Base-by-base conservation (phyloP, 2,797 vertebrate species). In the Balearica regulorum region DNA sequence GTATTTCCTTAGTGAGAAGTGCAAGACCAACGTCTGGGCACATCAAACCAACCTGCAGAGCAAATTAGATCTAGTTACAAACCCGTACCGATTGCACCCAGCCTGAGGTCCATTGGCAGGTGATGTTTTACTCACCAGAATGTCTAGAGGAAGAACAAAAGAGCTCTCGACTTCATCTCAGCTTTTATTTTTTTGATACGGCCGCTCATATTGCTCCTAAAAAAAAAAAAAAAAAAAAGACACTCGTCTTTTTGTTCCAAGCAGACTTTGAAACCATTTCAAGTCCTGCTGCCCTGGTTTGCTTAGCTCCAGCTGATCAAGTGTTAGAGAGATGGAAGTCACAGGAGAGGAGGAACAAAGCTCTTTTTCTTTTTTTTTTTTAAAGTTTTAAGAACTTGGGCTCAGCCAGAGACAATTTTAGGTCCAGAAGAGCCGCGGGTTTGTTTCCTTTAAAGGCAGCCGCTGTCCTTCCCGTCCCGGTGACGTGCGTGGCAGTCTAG, bases 401-500 rank as follows among this genome's bases (percentile, higher is more conserved):
- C 44, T 82, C 35, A 8, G 17, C 13, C 37, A 46, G 61, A 15
- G 37, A 49, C 21, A n/a, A 35, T 83, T 88, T 92, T 76, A 68
- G 70, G 21, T 87, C 48, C 65, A 78, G 81, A 94, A 57, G 24
- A 77, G 84, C 93, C 4, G 4, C 76, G 82, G 54, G 19, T 26
- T 94, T 29, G n/a, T 69, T 95, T 79, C 96, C 95, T 94, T 97
- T 95, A 94, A 97, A 97, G 95, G 94, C 87, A 97, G 94, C 82
- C 4, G 39, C 87, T 93, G 78, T 64, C 87, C 68, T 89, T 64
- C 61, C 39, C 10, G 20, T 61, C 70, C 44, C 7, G 12, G 16
- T 68, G 75, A 69, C 90, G 31, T 54, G 37, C 39, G 15, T 39
- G 78, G 71, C 89, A 84, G 57, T n/a, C 66, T 58, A 49, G 78